Evolutionary conservation across 2,797 vertebrate genomes (phyloP), one percentile per base, ranked within the genome.

Genomic region (Poliocrania exsul): DNA sequence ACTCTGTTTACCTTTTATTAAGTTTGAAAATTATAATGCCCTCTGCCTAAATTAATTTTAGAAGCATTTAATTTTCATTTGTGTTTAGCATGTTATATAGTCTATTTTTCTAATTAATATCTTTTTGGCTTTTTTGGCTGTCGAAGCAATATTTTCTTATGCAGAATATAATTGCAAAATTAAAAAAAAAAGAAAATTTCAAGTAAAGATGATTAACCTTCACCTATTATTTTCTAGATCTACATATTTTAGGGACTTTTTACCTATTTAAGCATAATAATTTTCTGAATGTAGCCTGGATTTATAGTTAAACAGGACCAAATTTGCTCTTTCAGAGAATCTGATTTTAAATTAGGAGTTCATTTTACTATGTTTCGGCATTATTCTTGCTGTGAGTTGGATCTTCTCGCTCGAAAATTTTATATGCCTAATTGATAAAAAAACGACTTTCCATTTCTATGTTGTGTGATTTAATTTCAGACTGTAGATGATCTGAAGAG

Each of bases 1-100:
- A 80, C 26, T 92, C 71, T 92, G 13, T 57, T 94, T 93, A 84
- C 47, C 44, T 72, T 86, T 84, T 84, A 88, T 86, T 75, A 49
- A 65, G 40, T 84, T 94, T 81, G 21, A 60, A 80, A 92, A 97
- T 86, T 0, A 87, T 77, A 67, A 47, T 86, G 49, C 19, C 49
- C 19, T 62, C 11, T 92, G n/a, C 46, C 49, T 73, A 80, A 67
- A 96, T 94, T 81, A 79, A 64, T 46, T 90, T 95, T 79, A 75
- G 62, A 81, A 90, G n/a, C 29, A 46, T 88, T 92, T 88, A 0
- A 72, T 92, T 91, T 91, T 93, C 15, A 20, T 80, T 88, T 96
- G 88, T 90, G 8, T 79, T 89, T 73, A 65, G 35, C 35, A 56
- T 88, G 20, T 62, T 86, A 21, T 50, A 23, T 58, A 66, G 78